A percentile compares a stretch with the other conserved stretches of the same genome.
These are phyloP conservation scores for Ochropleura plecta DNA, from an alignment of 2,888 invertebrate species.

Conservation along the genomic window DNA sequence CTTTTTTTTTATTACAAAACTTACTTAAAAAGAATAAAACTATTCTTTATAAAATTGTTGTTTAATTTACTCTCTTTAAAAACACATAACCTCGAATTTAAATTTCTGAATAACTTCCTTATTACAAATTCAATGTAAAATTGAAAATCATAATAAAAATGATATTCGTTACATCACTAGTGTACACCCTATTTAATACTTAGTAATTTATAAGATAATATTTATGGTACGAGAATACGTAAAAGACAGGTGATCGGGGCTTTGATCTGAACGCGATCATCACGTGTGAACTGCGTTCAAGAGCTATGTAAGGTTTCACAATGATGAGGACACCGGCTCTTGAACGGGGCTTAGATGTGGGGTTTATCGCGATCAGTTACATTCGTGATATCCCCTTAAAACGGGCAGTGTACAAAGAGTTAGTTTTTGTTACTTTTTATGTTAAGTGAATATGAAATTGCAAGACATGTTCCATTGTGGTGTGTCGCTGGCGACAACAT, in stretches of 20 bases:
- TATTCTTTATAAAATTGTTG: no score
- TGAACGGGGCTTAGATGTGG: not conserved
- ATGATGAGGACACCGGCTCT: not conserved
- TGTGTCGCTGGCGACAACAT: not conserved
- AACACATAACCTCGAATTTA: no score
- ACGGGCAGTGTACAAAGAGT: not conserved
- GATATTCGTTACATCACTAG: no score
- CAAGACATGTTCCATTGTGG: not conserved
- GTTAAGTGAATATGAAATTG: not conserved
- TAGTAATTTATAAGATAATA: not conserved
- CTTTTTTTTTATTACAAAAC: no score
- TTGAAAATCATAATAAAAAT: no score
- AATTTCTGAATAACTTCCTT: no score
- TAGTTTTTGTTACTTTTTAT: not conserved
- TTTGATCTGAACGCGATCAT: not conserved
- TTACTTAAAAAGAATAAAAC: no score
- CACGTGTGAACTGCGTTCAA: not conserved
- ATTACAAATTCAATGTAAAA: no score
- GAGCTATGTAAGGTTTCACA: not conserved
- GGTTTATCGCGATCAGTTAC: not conserved
- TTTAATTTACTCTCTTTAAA: no score
- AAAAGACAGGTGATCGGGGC: not conserved
- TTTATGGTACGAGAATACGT: not conserved
- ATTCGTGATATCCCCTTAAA: not conserved
- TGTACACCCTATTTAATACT: not conserved